Base-by-base conservation (phyloP, 2,888 invertebrate species). In the Helobdella robusta region DNA sequence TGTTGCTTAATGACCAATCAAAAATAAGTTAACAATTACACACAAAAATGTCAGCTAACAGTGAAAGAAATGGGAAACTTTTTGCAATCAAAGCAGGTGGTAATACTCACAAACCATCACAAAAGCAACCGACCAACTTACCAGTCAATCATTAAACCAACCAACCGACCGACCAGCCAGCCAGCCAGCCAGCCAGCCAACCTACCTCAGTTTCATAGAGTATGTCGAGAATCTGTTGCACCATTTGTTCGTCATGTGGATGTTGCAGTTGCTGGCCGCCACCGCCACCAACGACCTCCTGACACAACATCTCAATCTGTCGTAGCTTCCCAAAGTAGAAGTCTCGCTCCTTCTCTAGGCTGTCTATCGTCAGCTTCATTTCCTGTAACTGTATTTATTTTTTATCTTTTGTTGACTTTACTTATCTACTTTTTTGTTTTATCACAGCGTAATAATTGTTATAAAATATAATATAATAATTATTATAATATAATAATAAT, bases 321-420 rank as follows among this genome's bases (percentile, higher is more conserved):
- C 97, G 85, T 75, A 99, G 85, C 83, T 98, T 97, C 68, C 91
- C 91, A 82, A 95, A 99, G 82, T 99, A 99, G 81, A 98, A 99
- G 82, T 99, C 97, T 79, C 98, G 84, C 81, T 99, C 98, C 77
- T 93, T 93, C 80, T 98, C 97, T 74, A 97, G 83, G 48, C 93
- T 92, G 73, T 93, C 93, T 64, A 94, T 85, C 73, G 89, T 90
- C 71, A 88, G 83, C 82, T 89, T 89, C 79, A 89, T 82, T 75
- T 90, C 89, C 78, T 87, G 84, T 71, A 91, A 79, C 91, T 93
- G 73, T 6, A 48, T 5, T 23, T 15, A 5, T 56, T 56, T 6
- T 56, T 56, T 30, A 56, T n/a, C n/a, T n/a, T n/a, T n/a, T n/a
- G n/a, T n/a, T n/a, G n/a, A n/a, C n/a, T n/a, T n/a, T n/a, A n/a